These are phyloP conservation scores for Anneissia japonica DNA, from an alignment of 35 echinoderm and acorn worm species.

Conservation along the genomic window DNA sequence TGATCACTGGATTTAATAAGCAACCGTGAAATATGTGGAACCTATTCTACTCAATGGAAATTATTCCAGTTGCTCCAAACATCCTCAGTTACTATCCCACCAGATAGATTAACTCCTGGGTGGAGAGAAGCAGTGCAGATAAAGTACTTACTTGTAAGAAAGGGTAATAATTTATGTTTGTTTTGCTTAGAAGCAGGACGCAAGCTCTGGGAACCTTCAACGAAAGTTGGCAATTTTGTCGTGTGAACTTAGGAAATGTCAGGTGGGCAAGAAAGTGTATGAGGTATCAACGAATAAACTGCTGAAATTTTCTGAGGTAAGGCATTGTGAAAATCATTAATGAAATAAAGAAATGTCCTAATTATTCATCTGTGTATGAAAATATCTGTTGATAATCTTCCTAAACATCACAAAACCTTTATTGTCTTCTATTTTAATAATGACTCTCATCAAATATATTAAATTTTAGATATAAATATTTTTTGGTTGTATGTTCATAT, in stretches of 20 bases:
- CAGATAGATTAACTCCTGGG: not conserved
- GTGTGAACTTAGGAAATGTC: slow-evolving; percentile 73
- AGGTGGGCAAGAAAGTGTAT: slow-evolving; percentile 75
- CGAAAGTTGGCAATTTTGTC: slow-evolving; percentile 58
- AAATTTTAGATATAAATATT: too few species aligned
- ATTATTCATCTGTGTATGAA: not conserved
- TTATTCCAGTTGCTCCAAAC: not conserved
- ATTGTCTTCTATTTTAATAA: too few species aligned
- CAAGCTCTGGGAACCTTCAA: slow-evolving; percentile 29
- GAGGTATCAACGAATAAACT: slow-evolving; percentile 87
- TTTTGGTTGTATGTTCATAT: not conserved
- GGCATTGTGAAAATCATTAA: not conserved
- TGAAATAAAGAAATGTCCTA: not conserved
- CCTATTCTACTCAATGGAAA: not conserved
- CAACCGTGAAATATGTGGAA: not conserved
- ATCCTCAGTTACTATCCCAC: not conserved
- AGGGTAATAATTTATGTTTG: not conserved
- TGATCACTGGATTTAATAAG: too few species aligned
- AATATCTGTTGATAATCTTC: too few species aligned
- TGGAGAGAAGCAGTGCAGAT: not conserved
- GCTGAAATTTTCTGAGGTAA: slow-evolving; percentile 87
- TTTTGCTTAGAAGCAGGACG: not conserved
- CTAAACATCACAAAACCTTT: too few species aligned
- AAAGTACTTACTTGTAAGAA: not conserved
- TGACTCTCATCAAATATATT: too few species aligned